phyloP scores from a whole-genome alignment of 2,113 vertebrate species.

The Syrmaticus mikado region DNA sequence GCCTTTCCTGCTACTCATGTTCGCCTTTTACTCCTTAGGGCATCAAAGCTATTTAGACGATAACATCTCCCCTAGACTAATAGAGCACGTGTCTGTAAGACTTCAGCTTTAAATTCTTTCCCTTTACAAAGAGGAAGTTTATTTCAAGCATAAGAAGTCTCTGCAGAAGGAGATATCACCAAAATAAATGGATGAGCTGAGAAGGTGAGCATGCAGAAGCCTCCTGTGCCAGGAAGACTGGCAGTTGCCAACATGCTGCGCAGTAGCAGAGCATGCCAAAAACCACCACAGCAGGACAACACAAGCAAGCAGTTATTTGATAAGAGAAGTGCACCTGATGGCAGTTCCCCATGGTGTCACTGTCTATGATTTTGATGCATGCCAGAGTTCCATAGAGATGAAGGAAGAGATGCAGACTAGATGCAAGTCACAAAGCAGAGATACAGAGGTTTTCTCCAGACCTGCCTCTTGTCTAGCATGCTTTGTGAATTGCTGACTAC shows the following conservation, averaged over 20 bases:
- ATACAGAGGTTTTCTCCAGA: neutral
- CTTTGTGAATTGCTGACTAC: conserved; percentile 6
- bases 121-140: neutral
- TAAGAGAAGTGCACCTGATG: neutral
- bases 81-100: neutral
- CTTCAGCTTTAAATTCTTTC: neutral
- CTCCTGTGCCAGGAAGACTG: neutral
- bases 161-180: neutral
- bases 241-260: neutral
- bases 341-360: neutral
- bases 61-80: neutral
- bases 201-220: neutral
- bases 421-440: neutral
- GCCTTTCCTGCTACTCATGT: neutral
- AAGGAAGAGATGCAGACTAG: neutral
- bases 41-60: neutral
- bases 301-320: neutral
- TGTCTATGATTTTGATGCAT: neutral
- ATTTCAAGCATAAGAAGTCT: neutral
- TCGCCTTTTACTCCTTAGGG: neutral
- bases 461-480: neutral
- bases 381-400: neutral
- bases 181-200: neutral
- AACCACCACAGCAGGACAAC: neutral
- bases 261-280: neutral